Conservation (phyloP, 2,888 invertebrate species). For the Prionchulus punctatus region DNA sequence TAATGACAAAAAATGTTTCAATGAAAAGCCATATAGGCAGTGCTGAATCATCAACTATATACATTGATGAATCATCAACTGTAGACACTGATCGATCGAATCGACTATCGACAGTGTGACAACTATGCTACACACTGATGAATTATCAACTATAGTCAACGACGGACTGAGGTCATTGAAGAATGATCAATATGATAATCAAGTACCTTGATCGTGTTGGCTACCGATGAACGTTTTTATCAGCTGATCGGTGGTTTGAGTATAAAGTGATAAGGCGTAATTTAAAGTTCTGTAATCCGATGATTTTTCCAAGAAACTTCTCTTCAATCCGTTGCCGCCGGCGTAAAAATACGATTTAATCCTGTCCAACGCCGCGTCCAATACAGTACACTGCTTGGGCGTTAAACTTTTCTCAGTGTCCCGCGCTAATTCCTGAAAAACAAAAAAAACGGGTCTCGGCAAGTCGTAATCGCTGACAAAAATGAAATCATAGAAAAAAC, state of each 20-base stretch:
- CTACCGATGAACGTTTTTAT: constrained; percentile 92
- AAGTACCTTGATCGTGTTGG: constrained; percentile 76
- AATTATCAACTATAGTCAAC: too few species aligned
- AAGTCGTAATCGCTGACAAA: neutral
- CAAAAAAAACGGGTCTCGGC: neutral
- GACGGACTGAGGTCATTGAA: too few species aligned
- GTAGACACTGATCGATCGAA: too few species aligned
- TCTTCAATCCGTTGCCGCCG: constrained; percentile 88
- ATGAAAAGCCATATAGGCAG: too few species aligned
- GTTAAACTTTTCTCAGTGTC: constrained; percentile 75
- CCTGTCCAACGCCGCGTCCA: constrained; percentile 84
- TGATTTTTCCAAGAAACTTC: constrained; percentile 87
- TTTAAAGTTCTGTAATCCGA: constrained; percentile 79
- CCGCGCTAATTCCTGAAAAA: constrained; percentile 3
- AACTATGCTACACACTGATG: too few species aligned
- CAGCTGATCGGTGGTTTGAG: constrained; percentile 90
- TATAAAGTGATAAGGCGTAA: constrained; percentile 87
- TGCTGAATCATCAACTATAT: too few species aligned
- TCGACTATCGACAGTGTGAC: too few species aligned
- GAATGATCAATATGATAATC: too few species aligned
- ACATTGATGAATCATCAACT: too few species aligned
- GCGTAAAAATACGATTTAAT: constrained; percentile 97
- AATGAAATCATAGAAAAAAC: neutral
- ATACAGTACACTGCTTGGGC: constrained; percentile 86
- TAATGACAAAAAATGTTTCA: too few species aligned